A percentile compares a stretch with the other conserved stretches of the same genome.
phyloP scores from a whole-genome alignment of 35 echinoderm and acorn worm genomes.

The Lytechinus pictus region DNA sequence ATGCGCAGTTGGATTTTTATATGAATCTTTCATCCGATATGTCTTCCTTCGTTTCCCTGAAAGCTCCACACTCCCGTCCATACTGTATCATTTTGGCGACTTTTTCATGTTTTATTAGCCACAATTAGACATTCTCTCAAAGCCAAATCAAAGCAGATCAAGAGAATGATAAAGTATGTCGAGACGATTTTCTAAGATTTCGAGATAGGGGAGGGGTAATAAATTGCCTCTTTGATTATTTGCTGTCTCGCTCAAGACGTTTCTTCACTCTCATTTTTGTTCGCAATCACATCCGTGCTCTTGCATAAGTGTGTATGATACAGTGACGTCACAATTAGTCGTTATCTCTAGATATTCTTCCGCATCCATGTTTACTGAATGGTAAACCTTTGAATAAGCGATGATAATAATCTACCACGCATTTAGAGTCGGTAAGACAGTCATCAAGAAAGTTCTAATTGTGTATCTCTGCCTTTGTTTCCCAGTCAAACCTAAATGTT shows the following conservation, averaged over 20 bases:
- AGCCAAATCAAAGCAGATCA: background rate
- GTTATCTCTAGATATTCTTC: background rate
- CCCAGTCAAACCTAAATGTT: background rate
- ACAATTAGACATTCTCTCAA: background rate
- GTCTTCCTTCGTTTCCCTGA: no score
- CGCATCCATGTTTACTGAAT: background rate
- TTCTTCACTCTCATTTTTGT: background rate
- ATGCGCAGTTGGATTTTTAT: no score
- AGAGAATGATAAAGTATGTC: background rate
- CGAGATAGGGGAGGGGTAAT: background rate
- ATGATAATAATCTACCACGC: background rate
- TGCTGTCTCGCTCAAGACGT: background rate
- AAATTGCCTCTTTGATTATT: background rate
- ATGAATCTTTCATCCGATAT: no score
- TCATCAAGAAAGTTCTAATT: no score
- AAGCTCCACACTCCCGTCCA: no score
- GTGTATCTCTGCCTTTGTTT: slow-evolving; percentile 5
- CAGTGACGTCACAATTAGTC: background rate
- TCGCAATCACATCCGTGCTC: background rate
- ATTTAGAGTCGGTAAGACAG: background rate
- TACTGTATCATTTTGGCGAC: no score
- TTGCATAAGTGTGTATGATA: background rate
- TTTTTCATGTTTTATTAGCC: background rate
- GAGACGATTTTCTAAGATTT: background rate
- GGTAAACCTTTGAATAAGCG: slow-evolving; percentile 11